Percentiles rank a stretch among this genome's conserved stretches.
Conservation (phyloP, 1,140 invertebrate species). For the Marisa cornuarietis region DNA sequence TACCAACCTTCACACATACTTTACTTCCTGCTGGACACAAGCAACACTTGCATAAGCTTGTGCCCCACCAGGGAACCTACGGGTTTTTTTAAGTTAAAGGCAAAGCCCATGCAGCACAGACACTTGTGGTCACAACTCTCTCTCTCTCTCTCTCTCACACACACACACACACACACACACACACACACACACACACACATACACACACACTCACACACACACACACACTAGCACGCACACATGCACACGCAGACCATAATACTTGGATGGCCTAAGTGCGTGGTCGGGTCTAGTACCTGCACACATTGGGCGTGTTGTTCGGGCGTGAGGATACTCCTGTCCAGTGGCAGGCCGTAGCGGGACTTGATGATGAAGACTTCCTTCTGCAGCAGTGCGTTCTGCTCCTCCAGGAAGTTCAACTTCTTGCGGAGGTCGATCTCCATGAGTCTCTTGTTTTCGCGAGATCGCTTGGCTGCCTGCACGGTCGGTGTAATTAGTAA, state of each 20-base stretch:
- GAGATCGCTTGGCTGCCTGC: conserved; percentile 84
- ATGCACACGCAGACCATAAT: too few species aligned
- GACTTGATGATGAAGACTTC: conserved; percentile 91
- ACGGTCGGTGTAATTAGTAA: not conserved
- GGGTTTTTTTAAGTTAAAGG: too few species aligned
- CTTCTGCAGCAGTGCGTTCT: conserved; percentile 91
- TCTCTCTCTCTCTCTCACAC: too few species aligned
- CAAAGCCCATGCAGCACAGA: too few species aligned
- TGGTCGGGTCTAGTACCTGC: conserved; percentile 5
- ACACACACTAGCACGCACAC: too few species aligned
- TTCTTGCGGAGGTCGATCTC: conserved; percentile 38
- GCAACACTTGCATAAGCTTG: too few species aligned
- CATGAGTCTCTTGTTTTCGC: conserved; percentile 84
- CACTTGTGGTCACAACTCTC: too few species aligned
- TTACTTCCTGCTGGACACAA: not conserved
- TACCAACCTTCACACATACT: not conserved
- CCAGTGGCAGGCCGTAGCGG: conserved; percentile 81
- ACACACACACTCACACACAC: too few species aligned
- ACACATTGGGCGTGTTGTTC: conserved; percentile 34
- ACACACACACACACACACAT: too few species aligned
- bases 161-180: too few species aligned
- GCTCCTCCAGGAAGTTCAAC: conserved; percentile 77
- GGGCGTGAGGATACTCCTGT: conserved; percentile 34
- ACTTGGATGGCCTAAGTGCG: too few species aligned
- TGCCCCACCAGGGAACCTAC: too few species aligned